A percentile compares a stretch with the other conserved stretches of the same genome.
phyloP scores from a whole-genome alignment of 2,113 vertebrate genomes.

The Tapirus terrestris region DNA sequence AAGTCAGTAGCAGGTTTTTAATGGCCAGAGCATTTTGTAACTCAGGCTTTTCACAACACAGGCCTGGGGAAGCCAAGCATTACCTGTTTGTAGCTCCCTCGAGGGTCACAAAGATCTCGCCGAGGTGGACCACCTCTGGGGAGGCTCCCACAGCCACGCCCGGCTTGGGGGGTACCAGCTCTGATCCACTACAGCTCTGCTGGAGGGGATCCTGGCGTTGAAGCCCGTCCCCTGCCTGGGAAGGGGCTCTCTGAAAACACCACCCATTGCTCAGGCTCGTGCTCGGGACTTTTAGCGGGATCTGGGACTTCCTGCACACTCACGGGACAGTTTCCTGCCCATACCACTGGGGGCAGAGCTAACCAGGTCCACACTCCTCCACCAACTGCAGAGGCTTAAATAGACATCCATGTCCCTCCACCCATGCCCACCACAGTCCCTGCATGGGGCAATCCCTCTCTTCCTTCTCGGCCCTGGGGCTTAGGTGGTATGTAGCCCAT shows the following conservation, averaged over 20 bases:
- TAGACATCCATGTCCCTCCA: background rate
- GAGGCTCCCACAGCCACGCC: background rate
- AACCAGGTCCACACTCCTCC: background rate
- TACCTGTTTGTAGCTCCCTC: conserved; percentile 45
- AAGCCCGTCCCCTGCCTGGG: background rate
- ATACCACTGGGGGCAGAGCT: no score
- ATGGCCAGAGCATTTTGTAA: conserved; percentile 54
- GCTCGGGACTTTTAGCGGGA: no score
- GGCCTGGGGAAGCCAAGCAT: conserved; percentile 5
- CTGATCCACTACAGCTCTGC: background rate
- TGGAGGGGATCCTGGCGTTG: fast-evolving
- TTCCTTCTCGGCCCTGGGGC: background rate
- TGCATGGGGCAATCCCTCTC: background rate
- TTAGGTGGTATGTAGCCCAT: background rate
- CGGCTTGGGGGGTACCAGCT: background rate
- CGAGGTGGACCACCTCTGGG: background rate
- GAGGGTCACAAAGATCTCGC: background rate
- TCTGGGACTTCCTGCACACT: no score
- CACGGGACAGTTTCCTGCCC: fast-evolving
- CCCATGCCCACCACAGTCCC: fast-evolving
- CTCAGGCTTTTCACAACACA: conserved; percentile 26
- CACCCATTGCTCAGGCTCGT: background rate
- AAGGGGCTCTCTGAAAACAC: background rate
- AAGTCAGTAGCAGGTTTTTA: conserved; percentile 73
- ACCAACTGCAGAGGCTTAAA: background rate